phyloP scores from a whole-genome alignment of 2,113 vertebrate species.

The Hyperopisus bebe region DNA sequence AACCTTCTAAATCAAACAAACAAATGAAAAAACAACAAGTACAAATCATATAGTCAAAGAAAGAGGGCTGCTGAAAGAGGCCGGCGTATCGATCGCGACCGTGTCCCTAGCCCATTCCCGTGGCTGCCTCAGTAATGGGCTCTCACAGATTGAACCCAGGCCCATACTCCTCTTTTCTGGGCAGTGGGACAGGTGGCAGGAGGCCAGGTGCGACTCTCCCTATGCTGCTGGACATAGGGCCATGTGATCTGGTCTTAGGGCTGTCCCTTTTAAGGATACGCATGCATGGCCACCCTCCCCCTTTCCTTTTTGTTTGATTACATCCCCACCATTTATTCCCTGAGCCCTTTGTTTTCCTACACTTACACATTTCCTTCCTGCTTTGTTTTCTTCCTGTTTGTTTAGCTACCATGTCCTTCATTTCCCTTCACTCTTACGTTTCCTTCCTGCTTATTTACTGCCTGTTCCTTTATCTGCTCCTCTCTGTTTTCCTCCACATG shows the following conservation, averaged over 20 bases:
- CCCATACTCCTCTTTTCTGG: not conserved
- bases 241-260: not conserved
- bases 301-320: not conserved
- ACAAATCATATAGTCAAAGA: not conserved
- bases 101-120: not conserved
- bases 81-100: not conserved
- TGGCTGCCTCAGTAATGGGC: constrained; percentile 6
- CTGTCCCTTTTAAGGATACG: not conserved
- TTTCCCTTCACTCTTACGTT: not conserved
- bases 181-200: not conserved
- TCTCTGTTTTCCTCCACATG: not conserved
- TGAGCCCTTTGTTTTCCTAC: not conserved
- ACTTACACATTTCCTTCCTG: not conserved
- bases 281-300: not conserved
- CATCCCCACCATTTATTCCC: not conserved
- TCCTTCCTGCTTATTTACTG: not conserved
- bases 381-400: not conserved
- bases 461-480: not conserved
- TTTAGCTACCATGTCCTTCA: not conserved
- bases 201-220: not conserved
- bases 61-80: not conserved
- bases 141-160: not conserved
- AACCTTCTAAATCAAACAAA: not conserved
- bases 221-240: not conserved
- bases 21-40: not conserved